Conservation (phyloP, 2,888 invertebrate genomes). For the Xiphydria camelus region DNA sequence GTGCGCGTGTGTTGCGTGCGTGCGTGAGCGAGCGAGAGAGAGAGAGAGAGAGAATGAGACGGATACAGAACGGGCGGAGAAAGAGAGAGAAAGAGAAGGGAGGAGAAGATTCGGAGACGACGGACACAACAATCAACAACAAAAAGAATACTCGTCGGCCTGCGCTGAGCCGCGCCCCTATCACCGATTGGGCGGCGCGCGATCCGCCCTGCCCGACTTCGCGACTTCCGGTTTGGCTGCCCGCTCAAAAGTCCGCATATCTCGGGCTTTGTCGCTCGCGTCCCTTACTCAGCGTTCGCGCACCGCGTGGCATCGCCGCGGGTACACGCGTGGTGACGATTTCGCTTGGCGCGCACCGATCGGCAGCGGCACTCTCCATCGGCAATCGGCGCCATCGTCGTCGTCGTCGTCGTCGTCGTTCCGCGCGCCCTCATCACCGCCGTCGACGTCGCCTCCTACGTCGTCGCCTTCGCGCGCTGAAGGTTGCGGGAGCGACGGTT, state of each 20-base stretch:
- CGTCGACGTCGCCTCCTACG: not conserved
- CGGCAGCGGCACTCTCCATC: not conserved
- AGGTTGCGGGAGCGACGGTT: constrained; percentile 12
- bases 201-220: constrained; percentile 28
- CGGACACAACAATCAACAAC: too few relatives aligned
- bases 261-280: too few relatives aligned
- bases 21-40: too few relatives aligned
- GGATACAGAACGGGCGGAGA: too few relatives aligned
- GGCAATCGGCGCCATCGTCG: not conserved
- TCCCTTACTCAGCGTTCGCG: constrained; percentile 15
- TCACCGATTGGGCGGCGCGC: constrained; percentile 38
- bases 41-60: too few relatives aligned
- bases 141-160: too few relatives aligned
- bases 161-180: constrained; percentile 30
- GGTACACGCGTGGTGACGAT: not conserved
- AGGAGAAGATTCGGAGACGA: too few relatives aligned
- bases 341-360: constrained; percentile 1
- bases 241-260: constrained; percentile 39
- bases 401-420: not conserved
- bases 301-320: not conserved
- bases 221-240: constrained; percentile 38
- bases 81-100: too few relatives aligned
- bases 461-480: not conserved
- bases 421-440: not conserved
- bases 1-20: too few relatives aligned